Evolutionary conservation across 2,888 invertebrate species (phyloP).

Genomic region (Syritta pipiens): DNA sequence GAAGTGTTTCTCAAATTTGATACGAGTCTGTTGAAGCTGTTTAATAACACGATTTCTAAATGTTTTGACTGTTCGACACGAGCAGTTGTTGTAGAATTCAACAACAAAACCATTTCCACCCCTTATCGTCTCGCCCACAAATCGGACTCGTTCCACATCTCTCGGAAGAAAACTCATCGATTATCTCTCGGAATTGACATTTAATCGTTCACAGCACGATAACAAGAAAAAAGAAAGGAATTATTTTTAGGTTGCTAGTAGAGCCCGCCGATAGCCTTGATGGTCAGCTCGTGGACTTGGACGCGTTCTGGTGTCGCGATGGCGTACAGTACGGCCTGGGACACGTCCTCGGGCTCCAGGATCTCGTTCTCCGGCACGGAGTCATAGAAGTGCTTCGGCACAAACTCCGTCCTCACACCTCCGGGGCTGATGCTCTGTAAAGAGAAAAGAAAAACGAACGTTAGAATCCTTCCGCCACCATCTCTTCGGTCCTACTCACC

Average conservation of each 20-base stretch:
- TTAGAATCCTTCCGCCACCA: too few relatives aligned
- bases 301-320: conserved; percentile 71
- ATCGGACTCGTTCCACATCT: too few relatives aligned
- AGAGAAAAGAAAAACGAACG: not conserved
- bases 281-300: conserved; percentile 54
- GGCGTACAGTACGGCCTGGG: conserved; percentile 74
- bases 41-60: too few relatives aligned
- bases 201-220: not conserved
- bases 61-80: too few relatives aligned
- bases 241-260: conserved; percentile 40
- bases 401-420: conserved; percentile 72
- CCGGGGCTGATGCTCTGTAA: conserved; percentile 75
- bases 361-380: not conserved
- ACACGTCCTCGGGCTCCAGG: conserved; percentile 73
- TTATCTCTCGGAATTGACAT: not conserved
- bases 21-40: too few relatives aligned
- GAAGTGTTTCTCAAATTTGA: too few relatives aligned
- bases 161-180: not conserved
- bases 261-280: conserved; percentile 69
- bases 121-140: too few relatives aligned
- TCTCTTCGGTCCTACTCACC: conserved; percentile 40
- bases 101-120: too few relatives aligned
- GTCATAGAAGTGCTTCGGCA: conserved; percentile 62
- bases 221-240: not conserved
- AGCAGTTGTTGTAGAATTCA: too few relatives aligned